These are phyloP conservation scores for Drosophila pseudotalamancana DNA, from an alignment of 2,888 invertebrate genomes.

Conservation along the genomic window DNA sequence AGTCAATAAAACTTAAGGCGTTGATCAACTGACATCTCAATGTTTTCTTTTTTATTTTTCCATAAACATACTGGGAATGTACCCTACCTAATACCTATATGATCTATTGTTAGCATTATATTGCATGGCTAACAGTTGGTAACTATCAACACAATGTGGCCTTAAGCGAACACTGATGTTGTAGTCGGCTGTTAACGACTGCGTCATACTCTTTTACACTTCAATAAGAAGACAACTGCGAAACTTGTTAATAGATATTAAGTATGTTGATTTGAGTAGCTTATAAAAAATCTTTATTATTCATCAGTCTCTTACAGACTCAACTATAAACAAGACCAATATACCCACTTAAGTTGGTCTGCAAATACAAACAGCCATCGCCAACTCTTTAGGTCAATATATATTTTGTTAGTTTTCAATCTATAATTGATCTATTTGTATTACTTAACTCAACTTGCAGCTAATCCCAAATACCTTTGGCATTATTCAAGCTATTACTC, in stretches of 20 bases:
- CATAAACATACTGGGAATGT: too few species aligned
- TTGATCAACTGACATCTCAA: conserved; percentile 65
- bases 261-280: too few species aligned
- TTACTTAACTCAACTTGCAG: conserved; percentile 3
- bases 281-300: too few species aligned
- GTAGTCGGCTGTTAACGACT: too few species aligned
- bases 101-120: background rate
- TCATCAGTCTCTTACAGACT: background rate
- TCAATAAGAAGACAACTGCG: too few species aligned
- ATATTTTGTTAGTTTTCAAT: background rate
- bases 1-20: conserved; percentile 59
- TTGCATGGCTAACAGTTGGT: background rate
- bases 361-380: too few species aligned
- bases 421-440: conserved; percentile 16
- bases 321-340: background rate
- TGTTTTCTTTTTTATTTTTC: conserved; percentile 37
- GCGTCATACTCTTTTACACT: too few species aligned
- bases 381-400: background rate
- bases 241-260: too few species aligned
- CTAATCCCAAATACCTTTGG: conserved; percentile 19
- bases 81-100: background rate
- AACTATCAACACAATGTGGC: background rate
- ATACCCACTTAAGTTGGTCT: too few species aligned
- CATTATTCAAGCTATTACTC: conserved; percentile 37
- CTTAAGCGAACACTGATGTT: background rate